Conservation (phyloP, 2,113 vertebrate species). For the Elanus axillaris region DNA sequence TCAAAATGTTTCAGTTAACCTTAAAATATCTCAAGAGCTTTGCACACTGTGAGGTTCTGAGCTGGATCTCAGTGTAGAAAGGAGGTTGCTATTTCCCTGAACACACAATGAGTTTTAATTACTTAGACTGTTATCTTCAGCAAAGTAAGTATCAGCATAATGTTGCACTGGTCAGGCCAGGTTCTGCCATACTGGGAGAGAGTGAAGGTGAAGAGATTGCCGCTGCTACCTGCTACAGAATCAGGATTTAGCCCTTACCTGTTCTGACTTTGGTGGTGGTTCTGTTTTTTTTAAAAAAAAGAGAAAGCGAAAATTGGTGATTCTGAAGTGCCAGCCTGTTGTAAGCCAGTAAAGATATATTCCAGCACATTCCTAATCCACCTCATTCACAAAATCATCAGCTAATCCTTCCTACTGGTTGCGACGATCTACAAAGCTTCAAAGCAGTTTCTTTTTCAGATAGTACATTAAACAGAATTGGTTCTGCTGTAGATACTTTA, state of each 20-base stretch:
- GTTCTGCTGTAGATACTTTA: background rate
- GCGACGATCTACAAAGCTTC: background rate
- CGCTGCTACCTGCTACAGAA: background rate
- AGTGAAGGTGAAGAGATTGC: background rate
- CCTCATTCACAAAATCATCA: background rate
- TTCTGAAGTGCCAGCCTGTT: background rate
- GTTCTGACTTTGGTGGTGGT: background rate
- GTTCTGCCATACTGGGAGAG: background rate
- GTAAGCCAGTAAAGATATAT: background rate
- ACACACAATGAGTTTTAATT: background rate
- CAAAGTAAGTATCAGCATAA: background rate
- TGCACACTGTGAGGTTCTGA: background rate
- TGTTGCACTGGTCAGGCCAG: background rate
- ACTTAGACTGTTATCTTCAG: background rate
- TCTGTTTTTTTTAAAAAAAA: background rate
- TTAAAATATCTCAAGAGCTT: background rate
- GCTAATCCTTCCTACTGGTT: background rate
- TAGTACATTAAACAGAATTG: background rate
- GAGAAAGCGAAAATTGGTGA: background rate
- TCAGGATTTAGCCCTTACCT: background rate
- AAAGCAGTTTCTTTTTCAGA: background rate
- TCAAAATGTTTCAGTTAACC: background rate
- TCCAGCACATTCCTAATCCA: background rate
- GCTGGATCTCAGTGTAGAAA: background rate
- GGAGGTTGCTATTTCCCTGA: background rate